Conservation (phyloP, 2,113 vertebrate species). For the Sigmodon hispidus region DNA sequence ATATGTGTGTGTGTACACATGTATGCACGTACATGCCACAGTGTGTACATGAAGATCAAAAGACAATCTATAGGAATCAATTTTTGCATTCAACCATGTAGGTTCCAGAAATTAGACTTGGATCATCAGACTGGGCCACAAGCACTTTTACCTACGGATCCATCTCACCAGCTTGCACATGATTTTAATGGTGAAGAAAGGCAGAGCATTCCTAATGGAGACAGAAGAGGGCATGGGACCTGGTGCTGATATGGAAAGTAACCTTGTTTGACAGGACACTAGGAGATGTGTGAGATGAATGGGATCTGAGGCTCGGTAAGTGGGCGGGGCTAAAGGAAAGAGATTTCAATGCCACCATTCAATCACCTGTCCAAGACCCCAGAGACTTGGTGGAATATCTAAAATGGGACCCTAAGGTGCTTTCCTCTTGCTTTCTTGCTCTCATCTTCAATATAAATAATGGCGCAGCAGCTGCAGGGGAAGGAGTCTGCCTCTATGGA, state of each 20-base stretch:
- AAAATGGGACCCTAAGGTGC: background rate
- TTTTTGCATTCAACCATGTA: background rate
- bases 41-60: no score
- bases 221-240: background rate
- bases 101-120: background rate
- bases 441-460: conserved; percentile 32
- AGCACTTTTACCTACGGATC: background rate
- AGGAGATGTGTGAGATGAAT: background rate
- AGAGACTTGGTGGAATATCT: background rate
- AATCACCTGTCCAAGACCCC: background rate
- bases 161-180: background rate
- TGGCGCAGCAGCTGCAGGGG: background rate
- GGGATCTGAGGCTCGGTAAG: background rate
- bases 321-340: background rate
- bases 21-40: no score
- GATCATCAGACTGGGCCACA: background rate
- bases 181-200: conserved; percentile 43
- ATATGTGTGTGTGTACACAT: no score
- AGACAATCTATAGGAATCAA: background rate
- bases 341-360: background rate
- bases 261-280: background rate
- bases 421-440: background rate
- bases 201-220: background rate
- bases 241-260: background rate
- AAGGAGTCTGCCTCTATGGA: background rate